Percentiles rank a stretch among this genome's conserved stretches.
phyloP scores from a whole-genome alignment of 2,113 vertebrate genomes.

The Ptilonorhynchus violaceus region DNA sequence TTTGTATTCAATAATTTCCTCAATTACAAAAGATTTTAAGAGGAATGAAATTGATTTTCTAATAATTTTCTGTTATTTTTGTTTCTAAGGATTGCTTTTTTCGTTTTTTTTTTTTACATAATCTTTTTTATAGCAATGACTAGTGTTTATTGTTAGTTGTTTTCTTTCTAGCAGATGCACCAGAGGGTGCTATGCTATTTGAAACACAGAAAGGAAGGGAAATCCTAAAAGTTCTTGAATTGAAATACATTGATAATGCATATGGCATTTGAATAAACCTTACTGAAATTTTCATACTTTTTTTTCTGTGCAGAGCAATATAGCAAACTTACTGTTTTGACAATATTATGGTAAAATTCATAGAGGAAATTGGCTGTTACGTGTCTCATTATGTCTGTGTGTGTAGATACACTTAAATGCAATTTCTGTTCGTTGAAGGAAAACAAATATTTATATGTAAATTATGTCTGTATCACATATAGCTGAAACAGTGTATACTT shows the following conservation, averaged over 20 bases:
- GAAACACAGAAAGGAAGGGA: conserved; percentile 19
- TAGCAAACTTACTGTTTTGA: background rate
- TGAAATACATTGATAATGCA: background rate
- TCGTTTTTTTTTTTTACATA: background rate
- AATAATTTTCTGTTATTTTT: background rate
- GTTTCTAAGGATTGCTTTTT: background rate
- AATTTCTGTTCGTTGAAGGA: background rate
- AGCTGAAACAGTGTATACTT: background rate
- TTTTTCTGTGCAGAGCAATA: background rate
- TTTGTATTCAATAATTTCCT: background rate
- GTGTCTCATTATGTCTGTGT: background rate
- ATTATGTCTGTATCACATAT: background rate
- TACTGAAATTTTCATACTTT: background rate
- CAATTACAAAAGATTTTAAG: background rate
- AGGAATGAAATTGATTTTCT: background rate
- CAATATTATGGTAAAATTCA: background rate
- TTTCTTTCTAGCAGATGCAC: conserved; percentile 57
- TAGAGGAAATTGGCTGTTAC: background rate
- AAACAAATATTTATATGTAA: background rate
- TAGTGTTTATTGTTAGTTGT: conserved; percentile 10
- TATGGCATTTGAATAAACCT: background rate
- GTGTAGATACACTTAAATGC: background rate
- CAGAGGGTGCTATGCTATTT: conserved; percentile 77
- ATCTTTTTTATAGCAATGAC: background rate
- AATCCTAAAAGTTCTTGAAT: background rate